phyloP scores from a whole-genome alignment of 2,113 vertebrate genomes.

The Collichthys lucidus region DNA sequence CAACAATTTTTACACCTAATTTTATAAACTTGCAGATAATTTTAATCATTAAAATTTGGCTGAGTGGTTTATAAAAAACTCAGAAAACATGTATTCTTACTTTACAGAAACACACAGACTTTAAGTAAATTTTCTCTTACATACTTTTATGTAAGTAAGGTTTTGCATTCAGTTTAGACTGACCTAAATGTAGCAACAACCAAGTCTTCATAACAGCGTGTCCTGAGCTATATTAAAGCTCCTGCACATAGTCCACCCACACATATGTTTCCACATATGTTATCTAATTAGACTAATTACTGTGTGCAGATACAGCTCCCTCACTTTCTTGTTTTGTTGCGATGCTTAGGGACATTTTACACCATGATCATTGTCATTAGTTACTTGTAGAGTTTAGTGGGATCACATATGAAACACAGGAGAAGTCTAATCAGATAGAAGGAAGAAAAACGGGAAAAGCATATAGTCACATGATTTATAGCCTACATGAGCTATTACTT shows the following conservation, averaged over 20 bases:
- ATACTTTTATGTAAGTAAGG: too few relatives aligned
- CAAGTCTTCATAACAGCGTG: background rate
- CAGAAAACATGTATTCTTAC: too few relatives aligned
- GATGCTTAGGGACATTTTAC: background rate
- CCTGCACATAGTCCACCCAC: constrained; percentile 6
- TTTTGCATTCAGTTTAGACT: background rate
- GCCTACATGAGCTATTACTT: too few relatives aligned
- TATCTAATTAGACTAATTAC: background rate
- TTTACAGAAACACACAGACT: too few relatives aligned
- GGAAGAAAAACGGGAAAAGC: background rate
- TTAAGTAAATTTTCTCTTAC: too few relatives aligned
- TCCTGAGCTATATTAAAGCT: background rate
- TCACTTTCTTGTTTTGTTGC: background rate
- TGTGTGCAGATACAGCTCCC: background rate
- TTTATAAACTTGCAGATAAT: too few relatives aligned
- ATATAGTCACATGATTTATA: too few relatives aligned
- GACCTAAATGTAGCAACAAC: background rate
- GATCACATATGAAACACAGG: background rate
- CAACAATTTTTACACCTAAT: too few relatives aligned
- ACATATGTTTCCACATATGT: background rate
- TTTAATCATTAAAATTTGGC: too few relatives aligned
- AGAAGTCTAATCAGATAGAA: background rate
- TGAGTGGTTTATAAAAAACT: too few relatives aligned
- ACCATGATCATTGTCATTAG: background rate
- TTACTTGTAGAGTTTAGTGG: background rate